phyloP scores from a whole-genome alignment of 2,888 invertebrate species.

The Galerucella nymphaeae region DNA sequence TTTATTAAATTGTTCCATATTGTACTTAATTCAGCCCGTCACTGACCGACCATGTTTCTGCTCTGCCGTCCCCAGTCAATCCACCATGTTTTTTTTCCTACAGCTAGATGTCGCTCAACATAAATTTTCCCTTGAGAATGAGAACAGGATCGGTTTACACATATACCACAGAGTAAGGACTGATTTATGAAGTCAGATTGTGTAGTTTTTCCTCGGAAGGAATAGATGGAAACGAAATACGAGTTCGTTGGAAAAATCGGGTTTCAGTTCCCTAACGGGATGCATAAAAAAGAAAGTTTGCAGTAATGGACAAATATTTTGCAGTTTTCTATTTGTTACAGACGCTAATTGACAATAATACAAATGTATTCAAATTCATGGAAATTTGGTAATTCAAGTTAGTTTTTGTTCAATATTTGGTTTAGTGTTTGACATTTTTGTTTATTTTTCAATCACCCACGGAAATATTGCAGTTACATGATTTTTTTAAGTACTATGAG shows the following conservation, averaged over 20 bases:
- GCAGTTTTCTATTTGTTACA: no score
- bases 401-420: no score
- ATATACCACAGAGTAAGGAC: conserved; percentile 36
- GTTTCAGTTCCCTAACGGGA: conserved; percentile 1
- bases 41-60: neutral
- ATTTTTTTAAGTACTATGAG: no score
- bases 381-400: no score
- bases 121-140: conserved; percentile 36
- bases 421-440: no score
- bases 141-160: conserved; percentile 37
- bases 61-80: neutral
- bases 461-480: no score
- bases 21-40: neutral
- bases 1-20: no score
- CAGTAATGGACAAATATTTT: no score
- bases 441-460: no score
- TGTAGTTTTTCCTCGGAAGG: conserved; percentile 33
- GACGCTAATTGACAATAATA: no score
- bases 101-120: conserved; percentile 34
- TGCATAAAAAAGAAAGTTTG: neutral
- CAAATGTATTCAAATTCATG: no score
- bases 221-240: conserved; percentile 36
- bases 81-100: conserved; percentile 22
- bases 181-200: conserved; percentile 9
- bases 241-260: conserved; percentile 8